Evolutionary conservation across 1,140 invertebrate genomes (phyloP).

Genomic region (Aphelinus atriplicis): DNA sequence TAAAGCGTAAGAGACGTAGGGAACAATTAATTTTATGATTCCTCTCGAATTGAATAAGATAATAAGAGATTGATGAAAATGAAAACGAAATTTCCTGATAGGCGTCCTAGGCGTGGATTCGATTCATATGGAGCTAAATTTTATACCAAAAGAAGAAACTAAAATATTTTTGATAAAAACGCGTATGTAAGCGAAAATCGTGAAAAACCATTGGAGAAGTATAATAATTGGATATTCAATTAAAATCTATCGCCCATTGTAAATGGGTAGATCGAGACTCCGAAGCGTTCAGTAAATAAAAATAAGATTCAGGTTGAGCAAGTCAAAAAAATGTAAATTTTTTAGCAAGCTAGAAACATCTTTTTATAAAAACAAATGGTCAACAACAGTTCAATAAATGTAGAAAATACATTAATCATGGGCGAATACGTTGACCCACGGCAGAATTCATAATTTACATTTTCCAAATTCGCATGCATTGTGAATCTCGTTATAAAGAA

Average conservation of each 20-base stretch:
- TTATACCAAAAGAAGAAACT: slow-evolving; percentile 18
- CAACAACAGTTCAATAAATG: neutral
- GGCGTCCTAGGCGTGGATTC: slow-evolving; percentile 22
- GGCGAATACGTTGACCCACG: neutral
- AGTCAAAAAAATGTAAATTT: slow-evolving; percentile 20
- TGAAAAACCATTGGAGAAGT: neutral
- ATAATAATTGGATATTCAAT: slow-evolving; percentile 4
- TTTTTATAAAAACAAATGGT: neutral
- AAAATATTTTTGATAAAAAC: slow-evolving; percentile 41
- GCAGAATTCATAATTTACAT: slow-evolving; percentile 5
- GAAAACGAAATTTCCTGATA: slow-evolving; percentile 9
- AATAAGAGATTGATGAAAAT: slow-evolving; percentile 18
- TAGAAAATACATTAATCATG: no score
- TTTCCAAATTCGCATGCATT: slow-evolving; percentile 30
- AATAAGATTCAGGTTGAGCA: slow-evolving; percentile 27
- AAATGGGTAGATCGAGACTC: slow-evolving; percentile 40
- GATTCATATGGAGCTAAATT: slow-evolving; percentile 16
- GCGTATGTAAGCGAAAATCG: slow-evolving; percentile 33
- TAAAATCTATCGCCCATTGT: slow-evolving; percentile 28
- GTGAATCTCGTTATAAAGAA: slow-evolving; percentile 23
- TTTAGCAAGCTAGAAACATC: slow-evolving; percentile 12
- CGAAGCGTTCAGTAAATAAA: slow-evolving; percentile 28
- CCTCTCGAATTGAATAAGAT: slow-evolving; percentile 3
- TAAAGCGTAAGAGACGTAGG: slow-evolving; percentile 7
- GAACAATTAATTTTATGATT: slow-evolving; percentile 12